Base-by-base conservation (phyloP, 2,888 invertebrate genomes). In the Thumatha senex region DNA sequence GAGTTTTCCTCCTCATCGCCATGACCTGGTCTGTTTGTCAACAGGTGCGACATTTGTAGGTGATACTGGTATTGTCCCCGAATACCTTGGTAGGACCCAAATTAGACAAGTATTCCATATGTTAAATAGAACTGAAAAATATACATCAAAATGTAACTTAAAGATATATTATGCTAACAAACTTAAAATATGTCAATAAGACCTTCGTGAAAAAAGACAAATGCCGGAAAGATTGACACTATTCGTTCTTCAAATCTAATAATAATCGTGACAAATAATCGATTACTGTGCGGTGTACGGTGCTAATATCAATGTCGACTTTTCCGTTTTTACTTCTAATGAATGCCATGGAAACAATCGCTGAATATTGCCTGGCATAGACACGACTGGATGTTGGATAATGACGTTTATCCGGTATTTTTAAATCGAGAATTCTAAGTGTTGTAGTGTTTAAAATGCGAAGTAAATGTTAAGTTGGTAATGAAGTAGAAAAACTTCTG, bases 371-470 rank as follows among this genome's bases (percentile, higher is more conserved):
- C 3, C 18, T 24, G 61, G 67, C 62, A 61, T 61, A 61, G 58
- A 60, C 64, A 55, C 56, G 57, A 46, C 51, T 71, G 77, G 80
- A 79, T 75, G 62, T 69, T 46, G 57, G 44, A 53, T 78, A 81
- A 80, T 79, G 58, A 65, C 55, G 51, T 48, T 63, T 70, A 69
- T 81, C 82, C 80, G 76, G 71, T 71, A 63, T 75, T 76, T 74
- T 72, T 61, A 66, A 74, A 76, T 76, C 68, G 73, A 72, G 72
- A 73, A 67, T 65, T 63, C 34, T 2, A 7, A 10, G 33, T 33
- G 36, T 36, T 24, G 18, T 24, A 4, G 18, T 24, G 2, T 10
- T 34, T 34, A 11, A 44, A 35, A 34, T 44, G 24, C 36, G 36
- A 36, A 45, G 36, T 24, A 45, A 45, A 45, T 38, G 14, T 43